Percentiles rank a stretch among this genome's conserved stretches.
phyloP scores from a whole-genome alignment of 2,888 invertebrate species.

The Protodeltote pygarga region DNA sequence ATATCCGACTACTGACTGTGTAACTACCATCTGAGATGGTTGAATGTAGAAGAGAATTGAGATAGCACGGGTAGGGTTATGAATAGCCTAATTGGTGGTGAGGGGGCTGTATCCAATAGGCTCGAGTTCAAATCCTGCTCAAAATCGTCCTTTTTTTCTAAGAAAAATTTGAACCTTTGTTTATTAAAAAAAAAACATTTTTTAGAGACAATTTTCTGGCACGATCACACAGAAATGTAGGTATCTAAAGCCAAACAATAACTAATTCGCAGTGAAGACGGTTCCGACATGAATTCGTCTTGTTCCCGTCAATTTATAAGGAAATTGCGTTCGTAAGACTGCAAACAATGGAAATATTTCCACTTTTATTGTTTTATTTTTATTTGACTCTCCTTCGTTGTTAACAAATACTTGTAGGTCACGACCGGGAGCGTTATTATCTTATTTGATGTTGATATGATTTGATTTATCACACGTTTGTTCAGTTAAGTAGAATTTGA shows the following conservation, averaged over 20 bases:
- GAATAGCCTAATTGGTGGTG: too few relatives aligned
- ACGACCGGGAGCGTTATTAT: constrained; percentile 17
- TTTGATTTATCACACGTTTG: constrained; percentile 35
- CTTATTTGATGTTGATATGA: constrained; percentile 40
- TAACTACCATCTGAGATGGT: too few relatives aligned
- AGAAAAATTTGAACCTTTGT: constrained; percentile 12
- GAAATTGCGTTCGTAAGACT: constrained; percentile 42
- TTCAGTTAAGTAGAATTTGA: constrained; percentile 16
- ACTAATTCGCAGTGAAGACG: constrained; percentile 44
- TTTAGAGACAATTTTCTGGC: constrained; percentile 20
- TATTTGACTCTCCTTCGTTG: constrained; percentile 30
- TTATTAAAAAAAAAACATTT: constrained; percentile 41
- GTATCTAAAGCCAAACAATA: constrained; percentile 43
- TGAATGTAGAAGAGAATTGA: too few relatives aligned
- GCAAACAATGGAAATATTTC: constrained; percentile 43
- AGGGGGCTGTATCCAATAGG: too few relatives aligned
- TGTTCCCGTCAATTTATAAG: constrained; percentile 44
- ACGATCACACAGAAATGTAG: constrained; percentile 17
- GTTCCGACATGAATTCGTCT: constrained; percentile 29
- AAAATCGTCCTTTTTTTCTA: too few relatives aligned
- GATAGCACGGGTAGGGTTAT: too few relatives aligned
- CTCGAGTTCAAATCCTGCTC: too few relatives aligned
- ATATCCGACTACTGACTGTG: too few relatives aligned
- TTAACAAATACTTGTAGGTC: constrained; percentile 35
- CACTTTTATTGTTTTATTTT: constrained; percentile 31